Evolutionary conservation across 2,113 vertebrate species (phyloP).

Genomic region (Raja brachyura): DNA sequence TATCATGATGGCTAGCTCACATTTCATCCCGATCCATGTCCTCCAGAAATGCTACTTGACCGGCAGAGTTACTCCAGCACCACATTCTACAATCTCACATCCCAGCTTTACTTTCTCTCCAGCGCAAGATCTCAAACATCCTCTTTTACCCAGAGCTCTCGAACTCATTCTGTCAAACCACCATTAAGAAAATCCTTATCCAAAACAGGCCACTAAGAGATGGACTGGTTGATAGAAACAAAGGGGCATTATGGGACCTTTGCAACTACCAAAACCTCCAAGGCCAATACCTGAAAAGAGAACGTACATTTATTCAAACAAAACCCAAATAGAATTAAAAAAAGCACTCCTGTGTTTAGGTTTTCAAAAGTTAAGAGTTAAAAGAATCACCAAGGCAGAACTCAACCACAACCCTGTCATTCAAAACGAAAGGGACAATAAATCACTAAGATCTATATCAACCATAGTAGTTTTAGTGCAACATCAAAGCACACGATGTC

Average conservation of each 20-base stretch:
- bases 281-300: neutral
- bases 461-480: too few species aligned
- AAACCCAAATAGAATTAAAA: too few species aligned
- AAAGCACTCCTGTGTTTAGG: too few species aligned
- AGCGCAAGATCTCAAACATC: neutral
- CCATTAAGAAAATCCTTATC: neutral
- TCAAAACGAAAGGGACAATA: too few species aligned
- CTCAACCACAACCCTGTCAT: too few species aligned
- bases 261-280: neutral
- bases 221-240: neutral
- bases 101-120: neutral
- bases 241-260: neutral
- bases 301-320: neutral
- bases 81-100: neutral
- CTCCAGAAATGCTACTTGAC: too few species aligned
- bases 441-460: too few species aligned
- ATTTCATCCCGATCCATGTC: too few species aligned
- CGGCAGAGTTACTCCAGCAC: too few species aligned
- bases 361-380: too few species aligned
- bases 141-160: neutral
- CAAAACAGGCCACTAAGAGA: neutral
- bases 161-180: neutral
- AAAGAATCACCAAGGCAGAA: too few species aligned
- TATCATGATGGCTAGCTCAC: neutral
- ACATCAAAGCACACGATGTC: too few species aligned